Conservation (phyloP, 1,140 invertebrate genomes). For the Uloborus diversus region DNA sequence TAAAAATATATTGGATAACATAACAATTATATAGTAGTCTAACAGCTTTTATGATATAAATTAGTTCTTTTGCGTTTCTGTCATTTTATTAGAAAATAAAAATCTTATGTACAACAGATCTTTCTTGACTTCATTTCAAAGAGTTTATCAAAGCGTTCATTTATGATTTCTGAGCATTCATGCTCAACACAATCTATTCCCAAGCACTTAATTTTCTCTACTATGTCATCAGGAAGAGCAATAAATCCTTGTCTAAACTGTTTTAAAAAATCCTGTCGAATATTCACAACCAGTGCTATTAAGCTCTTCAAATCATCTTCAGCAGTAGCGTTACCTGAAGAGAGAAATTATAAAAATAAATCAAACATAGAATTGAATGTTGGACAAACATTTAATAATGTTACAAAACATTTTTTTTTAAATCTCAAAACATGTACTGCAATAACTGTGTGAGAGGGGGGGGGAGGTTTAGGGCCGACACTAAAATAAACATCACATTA, state of each 20-base stretch:
- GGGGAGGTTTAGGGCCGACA: too few relatives aligned
- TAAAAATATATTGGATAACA: too few relatives aligned
- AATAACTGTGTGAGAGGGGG: too few relatives aligned
- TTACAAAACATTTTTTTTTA: not conserved
- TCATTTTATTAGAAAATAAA: too few relatives aligned
- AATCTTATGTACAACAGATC: too few relatives aligned
- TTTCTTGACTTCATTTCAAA: too few relatives aligned
- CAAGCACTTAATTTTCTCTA: not conserved
- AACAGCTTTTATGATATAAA: too few relatives aligned
- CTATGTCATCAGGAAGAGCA: not conserved
- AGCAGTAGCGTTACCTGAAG: not conserved
- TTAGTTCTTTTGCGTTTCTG: too few relatives aligned
- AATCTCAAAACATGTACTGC: not conserved
- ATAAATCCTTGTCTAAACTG: constrained; percentile 1
- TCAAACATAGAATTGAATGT: too few relatives aligned
- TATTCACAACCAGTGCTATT: not conserved
- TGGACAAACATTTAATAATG: too few relatives aligned
- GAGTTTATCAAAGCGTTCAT: constrained; percentile 9
- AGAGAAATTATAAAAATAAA: not conserved
- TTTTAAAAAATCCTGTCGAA: not conserved
- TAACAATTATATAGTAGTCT: too few relatives aligned
- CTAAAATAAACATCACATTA: too few relatives aligned
- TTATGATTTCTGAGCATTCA: constrained; percentile 11
- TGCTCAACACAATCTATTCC: constrained; percentile 6
- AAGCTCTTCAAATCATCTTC: constrained; percentile 4